Base-by-base conservation (phyloP, 2,797 vertebrate species). In the Hyperoplus lanceolatus region DNA sequence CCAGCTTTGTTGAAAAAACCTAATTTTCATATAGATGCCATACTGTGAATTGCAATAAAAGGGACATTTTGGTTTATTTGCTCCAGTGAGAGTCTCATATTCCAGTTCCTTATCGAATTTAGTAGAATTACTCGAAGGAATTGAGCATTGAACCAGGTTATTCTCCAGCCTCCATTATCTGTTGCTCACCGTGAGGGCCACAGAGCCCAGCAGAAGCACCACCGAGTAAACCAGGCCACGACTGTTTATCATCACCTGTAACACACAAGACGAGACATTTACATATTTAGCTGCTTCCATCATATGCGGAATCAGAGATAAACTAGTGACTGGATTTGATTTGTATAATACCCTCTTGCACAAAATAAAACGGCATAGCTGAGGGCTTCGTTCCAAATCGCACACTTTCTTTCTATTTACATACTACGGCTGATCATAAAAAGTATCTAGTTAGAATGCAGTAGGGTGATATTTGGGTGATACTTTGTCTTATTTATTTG, bases 211-310 rank as follows among this genome's bases (percentile, higher is more conserved):
- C 70, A 99, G 89, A 88, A 99, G 95, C 65, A 95, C 96, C 88
- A 99, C 97, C 0, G 98, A 99, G 85, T 99, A 99, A 72, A 99
- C 78, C 83, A 99, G 87, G 16, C 98, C 98, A 76, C 95, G 96
- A 84, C 98, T 99, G 94, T 98, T 99, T 86, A 99, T 99, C 91
- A 93, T 96, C 80, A 99, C 97, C 98, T 99, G 90, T 51, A 83
- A 76, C 82, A 89, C 50, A 65, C 16, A 29, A 48, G 55, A 49
- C 4, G 3, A 42, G 38, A 49, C 29, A 29, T 29, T 29, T 29
- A 29, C 29, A 29, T 29, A 3, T 29, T 29, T 29, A 29, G 29
- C 29, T 29, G 29, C 48, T 16, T 36, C 29, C 42, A 15, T 48
- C 5, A 50, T 18, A 58, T 36, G 6, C 6, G 8, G 15, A 1